A percentile compares a stretch with the other conserved stretches of the same genome.
phyloP scores from a whole-genome alignment of 2,797 vertebrate species.

The Ibycter americanus region DNA sequence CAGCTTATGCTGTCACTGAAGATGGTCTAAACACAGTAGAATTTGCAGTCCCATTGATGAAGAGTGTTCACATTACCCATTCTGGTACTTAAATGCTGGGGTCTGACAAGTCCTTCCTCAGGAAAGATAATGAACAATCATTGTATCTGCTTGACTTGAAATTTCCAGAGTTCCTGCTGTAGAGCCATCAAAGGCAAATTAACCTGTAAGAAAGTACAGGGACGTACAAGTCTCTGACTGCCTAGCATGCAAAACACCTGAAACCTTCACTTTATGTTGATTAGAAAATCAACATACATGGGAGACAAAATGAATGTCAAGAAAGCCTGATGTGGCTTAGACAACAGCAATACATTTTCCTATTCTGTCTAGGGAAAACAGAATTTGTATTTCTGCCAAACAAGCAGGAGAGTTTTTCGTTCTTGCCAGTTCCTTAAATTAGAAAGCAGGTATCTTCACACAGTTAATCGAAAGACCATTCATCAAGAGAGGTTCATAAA shows the following conservation, averaged over 20 bases:
- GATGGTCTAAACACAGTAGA: background rate
- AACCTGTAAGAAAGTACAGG: background rate
- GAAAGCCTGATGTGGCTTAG: background rate
- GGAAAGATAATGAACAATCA: background rate
- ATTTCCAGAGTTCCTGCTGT: background rate
- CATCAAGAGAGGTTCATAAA: slow-evolving; percentile 55
- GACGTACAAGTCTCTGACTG: background rate
- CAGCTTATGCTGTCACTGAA: background rate
- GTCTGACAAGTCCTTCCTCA: background rate
- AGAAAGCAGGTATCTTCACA: slow-evolving; percentile 36
- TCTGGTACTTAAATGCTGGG: background rate
- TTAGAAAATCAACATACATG: background rate
- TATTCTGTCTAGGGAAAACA: background rate
- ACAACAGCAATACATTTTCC: background rate
- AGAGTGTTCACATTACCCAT: background rate
- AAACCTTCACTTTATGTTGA: background rate
- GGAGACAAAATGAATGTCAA: background rate
- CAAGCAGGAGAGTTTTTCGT: slow-evolving; percentile 35
- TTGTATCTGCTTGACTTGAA: background rate
- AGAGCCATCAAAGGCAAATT: background rate
- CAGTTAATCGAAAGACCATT: slow-evolving; percentile 54
- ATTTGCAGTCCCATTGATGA: background rate
- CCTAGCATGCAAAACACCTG: background rate
- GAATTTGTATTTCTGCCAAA: slow-evolving; percentile 13
- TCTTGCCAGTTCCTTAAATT: slow-evolving; percentile 16